These are phyloP conservation scores for Styela plicata DNA, from an alignment of 23 tunicate genomes.

Conservation along the genomic window DNA sequence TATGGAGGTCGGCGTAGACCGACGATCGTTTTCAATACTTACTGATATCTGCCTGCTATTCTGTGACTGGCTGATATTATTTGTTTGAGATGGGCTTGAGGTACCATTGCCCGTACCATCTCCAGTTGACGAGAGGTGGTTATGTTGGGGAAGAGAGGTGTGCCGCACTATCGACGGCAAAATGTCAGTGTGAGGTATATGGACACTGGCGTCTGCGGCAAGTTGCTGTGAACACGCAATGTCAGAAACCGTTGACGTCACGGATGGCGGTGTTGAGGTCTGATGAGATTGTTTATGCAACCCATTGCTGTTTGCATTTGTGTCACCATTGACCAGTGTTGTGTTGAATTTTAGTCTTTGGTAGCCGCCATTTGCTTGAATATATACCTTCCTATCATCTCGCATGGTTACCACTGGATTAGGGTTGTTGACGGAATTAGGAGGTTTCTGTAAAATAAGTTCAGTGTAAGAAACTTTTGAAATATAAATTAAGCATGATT, in stretches of 20 bases:
- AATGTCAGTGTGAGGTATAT: neutral
- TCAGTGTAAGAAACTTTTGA: no score
- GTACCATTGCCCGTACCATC: neutral
- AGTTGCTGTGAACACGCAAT: neutral
- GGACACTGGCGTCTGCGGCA: neutral
- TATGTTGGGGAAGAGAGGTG: neutral
- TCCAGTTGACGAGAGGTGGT: neutral
- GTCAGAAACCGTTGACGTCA: neutral
- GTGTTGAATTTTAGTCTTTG: neutral
- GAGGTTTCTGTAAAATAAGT: neutral
- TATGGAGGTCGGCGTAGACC: neutral
- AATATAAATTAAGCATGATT: no score
- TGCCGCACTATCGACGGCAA: neutral
- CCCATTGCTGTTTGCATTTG: neutral
- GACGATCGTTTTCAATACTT: neutral
- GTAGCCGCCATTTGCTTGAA: neutral
- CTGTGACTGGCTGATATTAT: neutral
- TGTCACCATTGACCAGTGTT: neutral
- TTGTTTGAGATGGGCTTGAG: neutral
- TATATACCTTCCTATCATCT: neutral
- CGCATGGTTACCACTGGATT: neutral
- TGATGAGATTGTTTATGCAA: neutral
- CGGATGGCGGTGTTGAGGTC: neutral
- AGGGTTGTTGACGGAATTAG: neutral
- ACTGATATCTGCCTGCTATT: neutral